Conservation (phyloP, 2,888 invertebrate genomes). For the Drosophila barbarae region DNA sequence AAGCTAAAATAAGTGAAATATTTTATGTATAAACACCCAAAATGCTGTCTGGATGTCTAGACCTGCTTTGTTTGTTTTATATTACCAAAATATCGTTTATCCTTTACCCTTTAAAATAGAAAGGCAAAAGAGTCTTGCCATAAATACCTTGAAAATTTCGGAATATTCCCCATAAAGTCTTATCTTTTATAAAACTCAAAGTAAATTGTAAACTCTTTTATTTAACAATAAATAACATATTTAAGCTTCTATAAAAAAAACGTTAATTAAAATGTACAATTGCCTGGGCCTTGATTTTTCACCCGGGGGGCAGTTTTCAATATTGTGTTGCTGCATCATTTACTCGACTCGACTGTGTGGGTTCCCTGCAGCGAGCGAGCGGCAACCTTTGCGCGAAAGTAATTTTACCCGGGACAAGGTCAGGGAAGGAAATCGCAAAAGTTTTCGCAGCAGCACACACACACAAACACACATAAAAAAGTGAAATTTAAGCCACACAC, state of each 20-base stretch:
- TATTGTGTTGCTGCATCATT: conserved; percentile 15
- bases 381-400: conserved; percentile 31
- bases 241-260: neutral
- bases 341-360: conserved; percentile 11
- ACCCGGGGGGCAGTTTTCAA: neutral
- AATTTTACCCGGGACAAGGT: conserved; percentile 39
- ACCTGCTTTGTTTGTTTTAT: neutral
- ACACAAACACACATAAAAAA: conserved; percentile 43
- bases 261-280: neutral
- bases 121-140: neutral
- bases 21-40: neutral
- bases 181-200: neutral
- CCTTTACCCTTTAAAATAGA: neutral
- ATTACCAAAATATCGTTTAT: neutral
- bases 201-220: neutral
- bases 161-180: neutral
- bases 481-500: conserved; percentile 61
- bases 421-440: conserved; percentile 42
- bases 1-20: too few relatives aligned
- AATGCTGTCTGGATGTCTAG: neutral
- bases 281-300: neutral
- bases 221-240: neutral
- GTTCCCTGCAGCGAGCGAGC: conserved; percentile 24
- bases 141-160: neutral
- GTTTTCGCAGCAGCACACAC: conserved; percentile 35